A percentile compares a stretch with the other conserved stretches of the same genome.
phyloP scores from a whole-genome alignment of 2,888 invertebrate species.

The Drosophila cracens region DNA sequence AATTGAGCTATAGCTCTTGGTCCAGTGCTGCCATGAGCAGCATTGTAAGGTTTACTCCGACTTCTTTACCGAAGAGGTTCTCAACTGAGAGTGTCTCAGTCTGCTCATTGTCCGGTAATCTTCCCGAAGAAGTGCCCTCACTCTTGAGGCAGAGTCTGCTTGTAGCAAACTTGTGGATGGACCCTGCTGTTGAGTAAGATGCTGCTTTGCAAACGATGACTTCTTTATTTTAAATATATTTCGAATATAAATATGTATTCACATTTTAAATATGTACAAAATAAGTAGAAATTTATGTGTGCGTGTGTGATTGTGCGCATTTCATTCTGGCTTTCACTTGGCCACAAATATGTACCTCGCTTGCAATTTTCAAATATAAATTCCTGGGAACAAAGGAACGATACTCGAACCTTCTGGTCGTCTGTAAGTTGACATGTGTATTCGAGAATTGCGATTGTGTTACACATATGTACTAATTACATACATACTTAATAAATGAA shows the following conservation, averaged over 20 bases:
- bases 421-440: background rate
- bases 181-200: background rate
- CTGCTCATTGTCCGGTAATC: background rate
- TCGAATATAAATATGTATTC: background rate
- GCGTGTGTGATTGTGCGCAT: background rate
- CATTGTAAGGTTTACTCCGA: background rate
- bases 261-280: background rate
- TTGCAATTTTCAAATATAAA: background rate
- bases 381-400: background rate
- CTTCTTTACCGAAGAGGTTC: background rate
- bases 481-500: background rate
- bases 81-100: background rate
- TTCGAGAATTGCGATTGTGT: background rate
- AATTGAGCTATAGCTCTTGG: background rate
- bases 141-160: background rate
- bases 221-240: background rate
- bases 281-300: background rate
- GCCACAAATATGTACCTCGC: background rate
- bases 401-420: background rate
- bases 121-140: background rate
- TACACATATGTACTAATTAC: slow-evolving; percentile 1
- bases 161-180: background rate
- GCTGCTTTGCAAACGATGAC: background rate
- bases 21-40: background rate
- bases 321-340: background rate